phyloP scores from a whole-genome alignment of 2,113 vertebrate species.

The Seriola quinqueradiata region DNA sequence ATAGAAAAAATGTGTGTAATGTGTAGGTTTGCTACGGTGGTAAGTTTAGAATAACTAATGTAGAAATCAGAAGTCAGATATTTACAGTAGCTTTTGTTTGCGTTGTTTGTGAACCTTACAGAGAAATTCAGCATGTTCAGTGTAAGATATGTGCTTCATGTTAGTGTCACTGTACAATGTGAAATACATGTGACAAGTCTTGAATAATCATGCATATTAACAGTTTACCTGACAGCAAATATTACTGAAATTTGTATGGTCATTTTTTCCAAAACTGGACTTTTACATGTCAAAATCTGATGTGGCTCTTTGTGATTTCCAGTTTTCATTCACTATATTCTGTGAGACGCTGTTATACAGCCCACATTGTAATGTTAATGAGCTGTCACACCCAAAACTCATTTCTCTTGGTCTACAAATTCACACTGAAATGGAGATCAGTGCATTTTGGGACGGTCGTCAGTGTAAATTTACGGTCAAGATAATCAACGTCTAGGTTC shows the following conservation, averaged over 20 bases:
- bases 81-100: background rate
- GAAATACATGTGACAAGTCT: background rate
- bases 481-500: slow-evolving; percentile 28
- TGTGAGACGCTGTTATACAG: slow-evolving; percentile 5
- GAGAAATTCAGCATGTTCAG: background rate
- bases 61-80: background rate
- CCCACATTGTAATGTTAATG: slow-evolving; percentile 63
- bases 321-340: slow-evolving; percentile 32
- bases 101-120: background rate
- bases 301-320: background rate
- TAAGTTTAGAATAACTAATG: background rate
- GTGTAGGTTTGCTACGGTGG: background rate
- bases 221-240: background rate
- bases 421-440: slow-evolving; percentile 25
- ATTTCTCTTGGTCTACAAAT: slow-evolving; percentile 34
- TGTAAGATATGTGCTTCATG: background rate
- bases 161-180: background rate
- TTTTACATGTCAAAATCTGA: slow-evolving; percentile 2
- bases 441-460: slow-evolving; percentile 46
- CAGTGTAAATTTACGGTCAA: slow-evolving; percentile 46
- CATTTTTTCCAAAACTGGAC: background rate
- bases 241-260: background rate
- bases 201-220: background rate
- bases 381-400: slow-evolving; percentile 46
- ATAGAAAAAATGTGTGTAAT: background rate